Conservation (phyloP, 2,888 invertebrate genomes). For the Orchesella flavescens region DNA sequence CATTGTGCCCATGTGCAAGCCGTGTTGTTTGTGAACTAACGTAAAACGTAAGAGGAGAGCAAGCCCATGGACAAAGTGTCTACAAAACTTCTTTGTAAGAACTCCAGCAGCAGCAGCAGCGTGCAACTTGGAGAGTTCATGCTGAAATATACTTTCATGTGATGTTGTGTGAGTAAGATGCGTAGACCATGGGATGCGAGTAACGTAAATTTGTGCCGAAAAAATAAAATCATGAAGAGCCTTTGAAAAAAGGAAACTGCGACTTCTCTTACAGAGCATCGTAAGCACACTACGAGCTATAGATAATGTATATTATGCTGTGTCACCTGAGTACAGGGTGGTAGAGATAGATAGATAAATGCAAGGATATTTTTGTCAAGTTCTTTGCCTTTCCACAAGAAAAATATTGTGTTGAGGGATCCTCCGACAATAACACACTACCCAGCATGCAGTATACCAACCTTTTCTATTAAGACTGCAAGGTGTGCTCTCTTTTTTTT, state of each 20-base stretch:
- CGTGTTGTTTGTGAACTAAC: too few relatives aligned
- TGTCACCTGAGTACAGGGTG: neutral
- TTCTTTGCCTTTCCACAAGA: constrained; percentile 53
- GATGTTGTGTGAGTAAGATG: constrained; percentile 12
- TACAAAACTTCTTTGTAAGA: too few relatives aligned
- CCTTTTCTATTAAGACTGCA: neutral
- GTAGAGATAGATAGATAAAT: neutral
- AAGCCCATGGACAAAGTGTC: neutral
- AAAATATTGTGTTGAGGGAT: constrained; percentile 53
- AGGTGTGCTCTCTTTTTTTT: constrained; percentile 25
- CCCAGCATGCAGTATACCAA: neutral
- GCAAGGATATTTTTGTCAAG: constrained; percentile 34
- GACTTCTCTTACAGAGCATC: neutral
- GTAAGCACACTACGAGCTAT: neutral
- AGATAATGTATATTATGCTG: neutral
- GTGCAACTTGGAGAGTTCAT: neutral
- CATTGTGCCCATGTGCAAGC: too few relatives aligned
- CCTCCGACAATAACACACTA: constrained; percentile 11
- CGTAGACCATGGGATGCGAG: constrained; percentile 7
- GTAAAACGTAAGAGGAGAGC: neutral
- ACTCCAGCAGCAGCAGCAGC: neutral
- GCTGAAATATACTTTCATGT: neutral
- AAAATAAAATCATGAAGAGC: neutral
- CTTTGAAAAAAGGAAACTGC: constrained; percentile 12
- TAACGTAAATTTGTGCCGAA: neutral